phyloP scores from a whole-genome alignment of 2,113 vertebrate genomes.

The Oncorhynchus nerka region DNA sequence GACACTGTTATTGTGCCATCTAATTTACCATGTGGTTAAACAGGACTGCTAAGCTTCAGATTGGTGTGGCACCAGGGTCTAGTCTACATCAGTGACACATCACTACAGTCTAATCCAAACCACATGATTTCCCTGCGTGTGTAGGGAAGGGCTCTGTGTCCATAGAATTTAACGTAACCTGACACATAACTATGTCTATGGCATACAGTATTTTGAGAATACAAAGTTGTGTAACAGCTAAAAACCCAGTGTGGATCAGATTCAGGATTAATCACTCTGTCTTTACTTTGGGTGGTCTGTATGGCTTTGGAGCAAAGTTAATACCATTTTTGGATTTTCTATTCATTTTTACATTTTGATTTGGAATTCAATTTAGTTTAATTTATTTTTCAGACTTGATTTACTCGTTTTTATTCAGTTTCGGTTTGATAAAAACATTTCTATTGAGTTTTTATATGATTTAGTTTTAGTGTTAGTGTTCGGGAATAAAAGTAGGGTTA shows the following conservation, averaged over 20 bases:
- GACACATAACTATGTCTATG: slow-evolving; percentile 1
- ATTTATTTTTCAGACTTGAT: too few relatives aligned
- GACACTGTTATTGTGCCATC: background rate
- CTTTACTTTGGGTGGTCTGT: too few relatives aligned
- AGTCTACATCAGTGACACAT: slow-evolving; percentile 26
- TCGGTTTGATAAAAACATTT: too few relatives aligned
- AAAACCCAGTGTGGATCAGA: background rate
- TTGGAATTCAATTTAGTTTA: too few relatives aligned
- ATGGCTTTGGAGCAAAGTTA: too few relatives aligned
- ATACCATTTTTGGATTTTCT: too few relatives aligned
- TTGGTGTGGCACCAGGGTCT: background rate
- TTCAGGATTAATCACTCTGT: too few relatives aligned
- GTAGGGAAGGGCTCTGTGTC: slow-evolving; percentile 5
- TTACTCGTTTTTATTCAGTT: too few relatives aligned
- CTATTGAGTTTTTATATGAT: too few relatives aligned
- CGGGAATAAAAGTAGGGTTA: too few relatives aligned
- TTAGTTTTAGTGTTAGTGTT: too few relatives aligned
- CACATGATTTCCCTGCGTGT: slow-evolving; percentile 34
- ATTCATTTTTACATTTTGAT: too few relatives aligned
- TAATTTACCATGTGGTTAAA: background rate
- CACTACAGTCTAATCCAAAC: slow-evolving; percentile 42
- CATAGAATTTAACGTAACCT: background rate
- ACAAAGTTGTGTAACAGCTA: background rate
- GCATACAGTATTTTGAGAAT: background rate
- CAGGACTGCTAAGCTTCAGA: background rate